Conservation (phyloP, 2,113 vertebrate species). For the Chlorodrepanis virens region DNA sequence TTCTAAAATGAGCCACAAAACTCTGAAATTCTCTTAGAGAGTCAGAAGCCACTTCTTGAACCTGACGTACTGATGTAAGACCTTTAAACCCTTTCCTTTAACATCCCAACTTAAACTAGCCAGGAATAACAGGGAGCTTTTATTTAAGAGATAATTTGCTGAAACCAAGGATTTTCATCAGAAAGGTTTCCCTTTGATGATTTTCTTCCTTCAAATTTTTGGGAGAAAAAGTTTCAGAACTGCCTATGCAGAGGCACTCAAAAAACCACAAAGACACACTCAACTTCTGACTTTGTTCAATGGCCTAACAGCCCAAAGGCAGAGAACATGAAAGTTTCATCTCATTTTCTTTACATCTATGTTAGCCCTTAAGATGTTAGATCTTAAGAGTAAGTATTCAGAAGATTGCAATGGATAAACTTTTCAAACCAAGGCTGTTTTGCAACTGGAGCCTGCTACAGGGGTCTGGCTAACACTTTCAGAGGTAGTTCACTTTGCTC, state of each 20-base stretch:
- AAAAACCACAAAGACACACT: fast-evolving
- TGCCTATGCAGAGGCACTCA: background rate
- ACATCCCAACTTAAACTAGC: background rate
- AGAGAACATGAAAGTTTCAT: background rate
- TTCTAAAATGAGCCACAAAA: background rate
- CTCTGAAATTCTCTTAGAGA: background rate
- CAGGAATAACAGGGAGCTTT: background rate
- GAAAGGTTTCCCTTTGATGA: background rate
- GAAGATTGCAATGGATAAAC: background rate
- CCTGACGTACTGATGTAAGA: background rate
- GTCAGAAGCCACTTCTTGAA: background rate
- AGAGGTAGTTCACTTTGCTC: background rate
- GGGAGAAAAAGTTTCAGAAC: background rate
- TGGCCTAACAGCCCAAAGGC: background rate
- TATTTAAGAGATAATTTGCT: background rate
- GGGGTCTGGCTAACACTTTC: background rate
- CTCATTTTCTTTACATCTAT: background rate
- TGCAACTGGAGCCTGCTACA: background rate
- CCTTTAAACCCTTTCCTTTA: background rate
- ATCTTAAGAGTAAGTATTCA: background rate
- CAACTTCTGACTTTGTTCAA: background rate
- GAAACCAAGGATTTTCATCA: background rate
- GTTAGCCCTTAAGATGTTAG: background rate
- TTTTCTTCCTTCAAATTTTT: background rate
- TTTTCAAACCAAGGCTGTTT: background rate